A percentile compares a stretch with the other conserved stretches of the same genome.
Conservation (phyloP, 2,888 invertebrate species). For the Dorcus parallelipipedus region DNA sequence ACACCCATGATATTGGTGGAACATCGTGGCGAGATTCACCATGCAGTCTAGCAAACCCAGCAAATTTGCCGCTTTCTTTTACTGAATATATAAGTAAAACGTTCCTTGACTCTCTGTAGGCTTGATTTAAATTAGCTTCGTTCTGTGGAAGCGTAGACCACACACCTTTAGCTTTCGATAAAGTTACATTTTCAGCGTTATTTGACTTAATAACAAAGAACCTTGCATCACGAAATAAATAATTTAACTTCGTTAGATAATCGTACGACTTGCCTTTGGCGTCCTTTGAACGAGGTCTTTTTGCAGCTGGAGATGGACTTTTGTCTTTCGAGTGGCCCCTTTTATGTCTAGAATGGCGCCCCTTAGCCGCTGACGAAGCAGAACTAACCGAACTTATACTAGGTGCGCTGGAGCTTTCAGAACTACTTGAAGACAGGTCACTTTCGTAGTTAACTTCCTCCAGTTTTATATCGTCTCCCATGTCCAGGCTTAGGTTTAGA, state of each 20-base stretch:
- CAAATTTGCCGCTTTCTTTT: conserved; percentile 94
- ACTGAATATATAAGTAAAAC: conserved; percentile 95
- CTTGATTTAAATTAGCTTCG: conserved; percentile 93
- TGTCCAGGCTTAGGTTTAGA: conserved; percentile 54
- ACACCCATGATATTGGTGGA: conserved; percentile 86
- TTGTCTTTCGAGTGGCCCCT: conserved; percentile 49
- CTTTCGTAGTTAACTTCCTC: conserved; percentile 80
- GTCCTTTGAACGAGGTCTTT: conserved; percentile 45
- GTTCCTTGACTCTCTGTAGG: conserved; percentile 88
- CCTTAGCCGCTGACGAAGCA: conserved; percentile 60
- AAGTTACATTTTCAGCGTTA: conserved; percentile 92
- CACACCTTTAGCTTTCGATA: conserved; percentile 93
- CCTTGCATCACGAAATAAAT: conserved; percentile 89
- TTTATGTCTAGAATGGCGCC: conserved; percentile 57
- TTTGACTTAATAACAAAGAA: conserved; percentile 98
- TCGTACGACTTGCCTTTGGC: conserved; percentile 69
- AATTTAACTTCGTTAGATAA: conserved; percentile 85
- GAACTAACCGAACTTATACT: conserved; percentile 78
- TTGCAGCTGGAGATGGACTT: conserved; percentile 41
- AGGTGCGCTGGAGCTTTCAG: conserved; percentile 65
- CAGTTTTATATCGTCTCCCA: conserved; percentile 76
- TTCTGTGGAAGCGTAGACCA: conserved; percentile 98
- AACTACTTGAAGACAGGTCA: conserved; percentile 82
- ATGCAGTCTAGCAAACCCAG: conserved; percentile 88
- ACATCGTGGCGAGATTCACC: conserved; percentile 88